Base-by-base conservation (phyloP, 2,113 vertebrate genomes). In the Limnothrissa miodon region DNA sequence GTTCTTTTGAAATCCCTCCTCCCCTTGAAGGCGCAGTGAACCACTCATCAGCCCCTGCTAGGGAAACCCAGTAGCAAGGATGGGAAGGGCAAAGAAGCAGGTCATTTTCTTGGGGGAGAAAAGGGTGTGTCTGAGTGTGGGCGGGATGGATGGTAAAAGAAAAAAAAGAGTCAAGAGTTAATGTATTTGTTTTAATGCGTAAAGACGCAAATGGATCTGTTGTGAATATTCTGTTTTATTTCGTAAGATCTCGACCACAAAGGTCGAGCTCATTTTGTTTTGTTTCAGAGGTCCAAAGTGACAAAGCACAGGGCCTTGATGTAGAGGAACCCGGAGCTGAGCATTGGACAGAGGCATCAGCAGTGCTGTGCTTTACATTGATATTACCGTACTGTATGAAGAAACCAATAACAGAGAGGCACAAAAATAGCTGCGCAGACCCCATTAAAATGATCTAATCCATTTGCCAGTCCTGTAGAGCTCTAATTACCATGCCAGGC, bases 41-140 rank as follows among this genome's bases (percentile, higher is more conserved):
- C 1, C 66, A 15, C 66, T 74, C 66, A 74, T 74, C 29, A 74
- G 9, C 66, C 66, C 25, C 25, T 74, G 66, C 66, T 17, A 70
- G 11, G 66, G 66, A 13, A 74, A 74, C 66, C 66, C 66, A 1
- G 11, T 74, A 33, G 13, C 29, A 29, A 66, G n/a, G 29, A 25
- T 74, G 66, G 66, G 29, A 74, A 74, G 66, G 66, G 66, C 66
- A 13, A 74, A 74, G 66, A 74, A 74, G 33, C 66, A 74, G 66
- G 66, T 36, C 66, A 74, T 13, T 33, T 74, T 74, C 66, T 13
- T 42, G 1, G 53, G 33, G 66, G 66, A 33, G 66, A 10, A 4
- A 17, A n/a, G n/a, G n/a, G n/a, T n/a, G n/a, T n/a, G n/a, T n/a
- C n/a, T n/a, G n/a, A n/a, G n/a, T n/a, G n/a, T n/a, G n/a, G n/a